A percentile compares a stretch with the other conserved stretches of the same genome.
These are phyloP conservation scores for Andrena cerasifolii DNA, from an alignment of 1,140 invertebrate species.

Conservation along the genomic window DNA sequence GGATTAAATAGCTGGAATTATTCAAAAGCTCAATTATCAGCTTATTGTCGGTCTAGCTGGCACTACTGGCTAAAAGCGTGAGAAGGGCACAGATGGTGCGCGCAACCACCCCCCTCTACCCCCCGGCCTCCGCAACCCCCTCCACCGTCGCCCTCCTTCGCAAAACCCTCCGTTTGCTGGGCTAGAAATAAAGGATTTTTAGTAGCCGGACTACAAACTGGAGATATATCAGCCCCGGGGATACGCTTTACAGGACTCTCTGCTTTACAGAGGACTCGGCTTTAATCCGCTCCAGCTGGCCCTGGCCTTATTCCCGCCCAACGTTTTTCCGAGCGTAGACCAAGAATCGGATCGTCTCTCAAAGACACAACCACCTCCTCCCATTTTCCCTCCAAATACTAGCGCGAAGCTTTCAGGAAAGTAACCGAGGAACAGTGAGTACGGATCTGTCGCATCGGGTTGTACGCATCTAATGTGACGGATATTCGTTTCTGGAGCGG, in stretches of 20 bases:
- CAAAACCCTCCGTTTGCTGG: conserved; percentile 21
- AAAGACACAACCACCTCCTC: background rate
- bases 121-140: background rate
- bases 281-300: conserved; percentile 39
- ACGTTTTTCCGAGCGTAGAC: background rate
- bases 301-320: conserved; percentile 15
- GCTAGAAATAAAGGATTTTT: conserved; percentile 65
- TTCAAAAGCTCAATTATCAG: conserved; percentile 80
- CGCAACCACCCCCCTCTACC: conserved; percentile 47
- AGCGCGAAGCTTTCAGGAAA: no score
- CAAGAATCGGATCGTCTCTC: conserved; percentile 10
- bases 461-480: no score
- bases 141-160: background rate
- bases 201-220: conserved; percentile 61
- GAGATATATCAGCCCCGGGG: conserved; percentile 60
- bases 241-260: conserved; percentile 34
- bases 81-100: conserved; percentile 66
- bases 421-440: no score
- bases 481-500: no score
- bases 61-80: conserved; percentile 69
- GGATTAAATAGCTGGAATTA: conserved; percentile 76
- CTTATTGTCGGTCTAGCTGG: conserved; percentile 77
- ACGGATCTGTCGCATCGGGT: no score
- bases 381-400: background rate
- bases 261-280: conserved; percentile 32